Conservation (phyloP, 2,797 vertebrate species). For the Syndactyla subalaris region DNA sequence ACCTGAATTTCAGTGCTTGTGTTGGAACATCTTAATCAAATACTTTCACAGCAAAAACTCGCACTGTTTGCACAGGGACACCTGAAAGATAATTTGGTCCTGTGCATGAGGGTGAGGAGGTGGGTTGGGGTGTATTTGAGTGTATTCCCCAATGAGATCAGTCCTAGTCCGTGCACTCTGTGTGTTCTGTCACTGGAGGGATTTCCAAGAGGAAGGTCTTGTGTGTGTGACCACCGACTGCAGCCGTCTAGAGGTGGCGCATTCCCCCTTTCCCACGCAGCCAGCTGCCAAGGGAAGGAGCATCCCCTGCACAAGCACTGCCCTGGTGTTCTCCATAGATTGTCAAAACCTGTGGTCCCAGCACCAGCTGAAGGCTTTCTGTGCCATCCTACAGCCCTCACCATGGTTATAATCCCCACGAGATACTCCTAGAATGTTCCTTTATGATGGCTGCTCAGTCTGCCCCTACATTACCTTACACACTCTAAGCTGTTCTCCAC, state of each 20-base stretch:
- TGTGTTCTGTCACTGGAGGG: background rate
- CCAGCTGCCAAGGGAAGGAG: background rate
- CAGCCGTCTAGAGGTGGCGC: slow-evolving; percentile 12
- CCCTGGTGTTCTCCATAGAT: accelerated
- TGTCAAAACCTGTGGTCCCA: background rate
- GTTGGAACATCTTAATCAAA: background rate
- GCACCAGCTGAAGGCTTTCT: background rate
- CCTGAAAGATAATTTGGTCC: background rate
- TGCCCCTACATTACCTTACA: background rate
- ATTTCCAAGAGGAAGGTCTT: background rate
- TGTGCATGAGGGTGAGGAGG: background rate
- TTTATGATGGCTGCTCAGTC: background rate
- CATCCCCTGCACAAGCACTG: background rate
- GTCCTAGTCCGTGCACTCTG: background rate
- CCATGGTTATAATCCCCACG: background rate
- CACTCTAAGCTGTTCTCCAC: background rate
- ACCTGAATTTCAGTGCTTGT: background rate
- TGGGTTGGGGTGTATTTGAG: background rate
- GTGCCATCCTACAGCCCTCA: background rate
- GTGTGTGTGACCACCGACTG: accelerated
- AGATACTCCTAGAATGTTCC: background rate
- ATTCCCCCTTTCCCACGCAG: background rate
- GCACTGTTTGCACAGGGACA: background rate
- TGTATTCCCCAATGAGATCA: background rate
- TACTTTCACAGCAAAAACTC: background rate